phyloP scores from a whole-genome alignment of 2,113 vertebrate species.

The Phocoena sinus region DNA sequence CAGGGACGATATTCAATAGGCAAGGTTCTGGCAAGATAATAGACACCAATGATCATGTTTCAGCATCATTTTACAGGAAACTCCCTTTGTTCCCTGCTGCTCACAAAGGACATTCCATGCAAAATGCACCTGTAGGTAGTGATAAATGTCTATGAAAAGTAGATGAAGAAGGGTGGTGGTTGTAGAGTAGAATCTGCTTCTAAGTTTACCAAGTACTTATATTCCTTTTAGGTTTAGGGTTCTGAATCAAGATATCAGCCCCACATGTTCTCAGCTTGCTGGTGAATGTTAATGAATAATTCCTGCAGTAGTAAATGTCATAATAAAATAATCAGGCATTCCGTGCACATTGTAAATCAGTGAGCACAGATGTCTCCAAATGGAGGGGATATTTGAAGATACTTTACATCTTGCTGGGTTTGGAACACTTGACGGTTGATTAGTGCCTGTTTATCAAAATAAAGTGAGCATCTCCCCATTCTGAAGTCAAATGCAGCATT shows the following conservation, averaged over 20 bases:
- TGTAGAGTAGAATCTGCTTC: background rate
- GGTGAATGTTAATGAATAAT: slow-evolving; percentile 68
- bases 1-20: background rate
- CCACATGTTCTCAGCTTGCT: slow-evolving; percentile 62
- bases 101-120: background rate
- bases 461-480: background rate
- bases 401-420: background rate
- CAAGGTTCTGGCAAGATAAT: background rate
- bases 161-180: background rate
- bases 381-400: background rate
- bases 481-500: background rate
- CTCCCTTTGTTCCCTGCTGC: slow-evolving; percentile 40
- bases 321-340: slow-evolving; percentile 14
- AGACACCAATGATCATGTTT: slow-evolving; percentile 12
- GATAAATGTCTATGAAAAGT: background rate
- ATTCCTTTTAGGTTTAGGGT: slow-evolving; percentile 38
- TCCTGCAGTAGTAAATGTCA: slow-evolving; percentile 31
- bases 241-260: slow-evolving; percentile 59
- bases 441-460: slow-evolving; percentile 41
- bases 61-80: slow-evolving; percentile 50
- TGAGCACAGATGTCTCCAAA: slow-evolving; percentile 18
- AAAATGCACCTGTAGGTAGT: background rate
- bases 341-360: background rate
- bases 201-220: slow-evolving; percentile 9
- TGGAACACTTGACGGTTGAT: slow-evolving; percentile 30